A percentile compares a stretch with the other conserved stretches of the same genome.
Evolutionary conservation across 2,113 vertebrate genomes (phyloP).

Genomic region (Sigmodon hispidus): DNA sequence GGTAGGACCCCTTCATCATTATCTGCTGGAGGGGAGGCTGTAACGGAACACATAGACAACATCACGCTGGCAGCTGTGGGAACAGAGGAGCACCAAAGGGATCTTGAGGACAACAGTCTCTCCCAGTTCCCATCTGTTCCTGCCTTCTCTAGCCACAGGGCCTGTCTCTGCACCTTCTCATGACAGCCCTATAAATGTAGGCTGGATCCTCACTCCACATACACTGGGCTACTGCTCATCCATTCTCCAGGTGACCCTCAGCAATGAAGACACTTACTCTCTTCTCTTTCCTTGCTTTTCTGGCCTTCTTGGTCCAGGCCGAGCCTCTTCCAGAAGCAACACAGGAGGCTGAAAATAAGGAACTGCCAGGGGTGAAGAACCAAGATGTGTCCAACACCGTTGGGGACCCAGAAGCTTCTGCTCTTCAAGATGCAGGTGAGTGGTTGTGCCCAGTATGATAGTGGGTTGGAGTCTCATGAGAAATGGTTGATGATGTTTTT

Average conservation of each 20-base stretch:
- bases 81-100: background rate
- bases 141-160: accelerated
- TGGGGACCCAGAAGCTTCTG: accelerated
- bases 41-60: background rate
- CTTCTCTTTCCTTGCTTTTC: background rate
- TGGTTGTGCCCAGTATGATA: accelerated
- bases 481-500: background rate
- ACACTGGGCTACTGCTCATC: background rate
- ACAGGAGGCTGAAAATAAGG: background rate
- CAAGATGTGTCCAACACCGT: background rate
- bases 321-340: accelerated
- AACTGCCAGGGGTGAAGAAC: background rate
- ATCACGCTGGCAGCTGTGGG: background rate
- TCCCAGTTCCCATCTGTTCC: too few species aligned
- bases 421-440: background rate
- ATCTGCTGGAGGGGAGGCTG: too few species aligned
- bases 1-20: too few species aligned
- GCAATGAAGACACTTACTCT: background rate
- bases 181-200: background rate
- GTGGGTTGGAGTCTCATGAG: background rate
- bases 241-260: background rate
- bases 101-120: accelerated
- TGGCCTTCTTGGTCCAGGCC: background rate
- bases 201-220: background rate
- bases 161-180: accelerated